Base-by-base conservation (phyloP, 2,113 vertebrate genomes). In the Malurus elegans region DNA sequence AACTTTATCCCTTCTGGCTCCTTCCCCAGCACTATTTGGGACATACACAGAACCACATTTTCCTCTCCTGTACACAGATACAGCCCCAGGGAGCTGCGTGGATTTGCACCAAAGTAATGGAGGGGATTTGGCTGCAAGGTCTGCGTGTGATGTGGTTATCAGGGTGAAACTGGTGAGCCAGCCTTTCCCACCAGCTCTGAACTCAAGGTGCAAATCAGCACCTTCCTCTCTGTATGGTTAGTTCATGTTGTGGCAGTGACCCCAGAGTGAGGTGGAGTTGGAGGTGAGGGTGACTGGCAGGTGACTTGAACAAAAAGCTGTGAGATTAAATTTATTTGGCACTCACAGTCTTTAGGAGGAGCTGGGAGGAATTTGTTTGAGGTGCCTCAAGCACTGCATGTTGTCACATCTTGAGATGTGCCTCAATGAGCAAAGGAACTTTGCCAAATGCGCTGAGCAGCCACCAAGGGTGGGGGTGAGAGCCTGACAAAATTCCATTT, bases 1-100 rank as follows among this genome's bases (percentile, higher is more conserved):
- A 90, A 93, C 64, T 11, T 71, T 83, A 86, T 10, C 64, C 82
- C 76, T 88, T 90, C 48, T 94, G 90, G 72, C 93, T 92, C 82
- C 90, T 90, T 90, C 87, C 60, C 64, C 72, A 67, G 85, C 5
- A 1, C 79, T 90, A 1, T 73, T 87, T 28, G 79, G 79, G 73
- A 23, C 36, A 11, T 62, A 47, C 62, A 76, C 57, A 29, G 44
- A 86, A 66, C 71, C 4, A 0, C 67, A 10, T 90, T 93, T 96
- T 66, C 60, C 47, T 74, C 34, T 91, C 54, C 34, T 32, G 92
- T 60, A 29, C 47, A 32, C 47, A 40, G 60, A 75, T 67, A 62
- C 56, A 88, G 51, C 81, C 75, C 81, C 47, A 71, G 85, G 69
- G 84, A 73, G 36, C 21, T 50, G 65, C 0, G 2, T 72, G 93